Evolutionary conservation across 30 jellyfish, hydroid and myxozoan species (phyloP).

Genomic region (Hydractinia echinata): DNA sequence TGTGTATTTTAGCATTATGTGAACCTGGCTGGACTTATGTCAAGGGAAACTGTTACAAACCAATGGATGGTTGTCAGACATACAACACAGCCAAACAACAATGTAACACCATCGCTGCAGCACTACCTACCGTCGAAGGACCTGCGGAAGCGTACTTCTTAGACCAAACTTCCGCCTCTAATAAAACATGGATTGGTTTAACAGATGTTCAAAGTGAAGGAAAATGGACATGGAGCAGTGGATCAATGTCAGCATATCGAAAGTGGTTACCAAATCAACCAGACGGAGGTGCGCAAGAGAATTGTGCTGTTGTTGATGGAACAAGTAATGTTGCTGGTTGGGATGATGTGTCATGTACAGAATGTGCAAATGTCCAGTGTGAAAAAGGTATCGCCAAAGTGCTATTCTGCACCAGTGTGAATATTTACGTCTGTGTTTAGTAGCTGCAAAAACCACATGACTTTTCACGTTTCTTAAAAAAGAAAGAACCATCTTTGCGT

Average conservation of each 20-base stretch:
- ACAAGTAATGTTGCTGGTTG: constrained; percentile 13
- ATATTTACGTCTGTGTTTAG: background rate
- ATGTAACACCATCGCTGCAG: constrained; percentile 8
- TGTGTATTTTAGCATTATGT: constrained; percentile 9
- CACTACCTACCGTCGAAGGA: constrained; percentile 19
- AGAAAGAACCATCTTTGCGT: background rate
- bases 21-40: constrained; percentile 4
- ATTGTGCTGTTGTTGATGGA: constrained; percentile 18
- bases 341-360: constrained; percentile 8
- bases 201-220: background rate
- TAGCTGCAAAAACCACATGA: background rate
- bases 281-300: background rate
- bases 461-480: background rate
- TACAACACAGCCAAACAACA: constrained; percentile 9
- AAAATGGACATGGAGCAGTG: constrained; percentile 17
- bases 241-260: background rate
- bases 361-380: background rate
- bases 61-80: background rate
- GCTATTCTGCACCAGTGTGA: too few species aligned
- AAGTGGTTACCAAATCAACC: constrained; percentile 27
- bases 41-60: constrained; percentile 13
- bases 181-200: constrained; percentile 19
- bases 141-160: background rate
- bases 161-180: background rate
- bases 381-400: constrained; percentile 6